phyloP scores from a whole-genome alignment of 2,888 invertebrate species.

The Ichneumoninae sp. region DNA sequence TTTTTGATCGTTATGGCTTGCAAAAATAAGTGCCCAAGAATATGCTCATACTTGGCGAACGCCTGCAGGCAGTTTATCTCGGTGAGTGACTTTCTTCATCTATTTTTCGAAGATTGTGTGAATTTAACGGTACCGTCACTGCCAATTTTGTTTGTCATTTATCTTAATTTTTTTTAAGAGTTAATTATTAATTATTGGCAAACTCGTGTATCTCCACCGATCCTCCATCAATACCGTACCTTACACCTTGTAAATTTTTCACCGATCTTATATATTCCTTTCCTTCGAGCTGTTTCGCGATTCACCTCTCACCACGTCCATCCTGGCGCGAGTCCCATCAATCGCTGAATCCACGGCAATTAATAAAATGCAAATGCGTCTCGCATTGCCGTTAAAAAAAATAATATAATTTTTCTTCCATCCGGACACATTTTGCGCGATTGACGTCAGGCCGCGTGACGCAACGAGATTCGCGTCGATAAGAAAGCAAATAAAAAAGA shows the following conservation, averaged over 20 bases:
- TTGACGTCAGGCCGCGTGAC: constrained; percentile 46
- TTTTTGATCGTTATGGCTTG: constrained; percentile 42
- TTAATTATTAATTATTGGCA: neutral
- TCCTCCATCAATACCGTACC: neutral
- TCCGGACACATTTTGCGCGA: constrained; percentile 18
- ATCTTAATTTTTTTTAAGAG: neutral
- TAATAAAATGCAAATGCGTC: constrained; percentile 19
- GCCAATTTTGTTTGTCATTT: neutral
- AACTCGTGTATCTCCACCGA: neutral
- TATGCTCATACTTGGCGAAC: constrained; percentile 47
- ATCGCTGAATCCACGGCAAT: constrained; percentile 52
- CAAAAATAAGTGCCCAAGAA: constrained; percentile 51
- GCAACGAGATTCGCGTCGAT: constrained; percentile 22
- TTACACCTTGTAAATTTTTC: neutral
- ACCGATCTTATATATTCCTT: neutral
- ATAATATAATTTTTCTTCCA: constrained; percentile 20
- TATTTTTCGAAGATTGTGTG: neutral
- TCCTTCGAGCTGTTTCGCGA: neutral
- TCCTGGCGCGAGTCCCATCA: constrained; percentile 55
- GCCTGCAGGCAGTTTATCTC: constrained; percentile 58
- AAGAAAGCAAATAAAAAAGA: constrained; percentile 25
- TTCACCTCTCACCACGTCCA: neutral
- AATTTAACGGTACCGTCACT: neutral
- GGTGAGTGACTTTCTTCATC: constrained; percentile 57
- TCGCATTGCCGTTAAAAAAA: constrained; percentile 13